phyloP scores from a whole-genome alignment of 2,113 vertebrate genomes.

The Martes martes region DNA sequence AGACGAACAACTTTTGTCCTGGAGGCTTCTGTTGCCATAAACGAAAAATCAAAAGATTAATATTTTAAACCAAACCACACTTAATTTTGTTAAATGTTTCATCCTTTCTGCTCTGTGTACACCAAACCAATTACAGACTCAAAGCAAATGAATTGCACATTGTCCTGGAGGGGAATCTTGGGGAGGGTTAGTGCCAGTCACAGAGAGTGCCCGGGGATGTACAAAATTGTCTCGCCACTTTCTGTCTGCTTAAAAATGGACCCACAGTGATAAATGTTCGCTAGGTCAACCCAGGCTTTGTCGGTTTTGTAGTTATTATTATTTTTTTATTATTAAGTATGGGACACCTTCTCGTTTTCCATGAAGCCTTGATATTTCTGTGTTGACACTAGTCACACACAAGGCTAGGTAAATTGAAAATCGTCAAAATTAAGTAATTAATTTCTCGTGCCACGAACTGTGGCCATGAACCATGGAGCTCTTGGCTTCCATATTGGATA shows the following conservation, averaged over 20 bases:
- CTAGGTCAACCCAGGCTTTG: not conserved
- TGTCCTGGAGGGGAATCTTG: conserved; percentile 35
- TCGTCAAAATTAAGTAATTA: not conserved
- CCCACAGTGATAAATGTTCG: not conserved
- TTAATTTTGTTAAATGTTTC: conserved; percentile 66
- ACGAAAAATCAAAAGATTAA: conserved; percentile 66
- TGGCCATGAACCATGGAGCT: not conserved
- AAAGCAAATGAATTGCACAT: conserved; percentile 63
- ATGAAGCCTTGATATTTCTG: not conserved
- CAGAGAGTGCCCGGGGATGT: not conserved
- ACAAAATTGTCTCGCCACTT: not conserved
- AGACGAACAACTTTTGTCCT: conserved; percentile 30
- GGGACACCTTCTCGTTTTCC: not conserved
- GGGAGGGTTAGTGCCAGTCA: conserved; percentile 7
- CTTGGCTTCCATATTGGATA: rapidly evolving
- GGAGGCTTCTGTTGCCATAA: conserved; percentile 38
- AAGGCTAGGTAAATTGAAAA: not conserved
- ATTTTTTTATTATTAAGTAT: not conserved
- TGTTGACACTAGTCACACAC: not conserved
- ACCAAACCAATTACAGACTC: conserved; percentile 57
- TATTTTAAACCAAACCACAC: conserved; percentile 61
- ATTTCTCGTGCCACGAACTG: not conserved
- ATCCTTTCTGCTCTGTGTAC: conserved; percentile 59
- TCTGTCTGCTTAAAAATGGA: not conserved
- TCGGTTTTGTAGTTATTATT: not conserved